Percentiles rank a stretch among this genome's conserved stretches.
phyloP scores from a whole-genome alignment of 1,140 invertebrate species.

The Scaptomyza pallida region DNA sequence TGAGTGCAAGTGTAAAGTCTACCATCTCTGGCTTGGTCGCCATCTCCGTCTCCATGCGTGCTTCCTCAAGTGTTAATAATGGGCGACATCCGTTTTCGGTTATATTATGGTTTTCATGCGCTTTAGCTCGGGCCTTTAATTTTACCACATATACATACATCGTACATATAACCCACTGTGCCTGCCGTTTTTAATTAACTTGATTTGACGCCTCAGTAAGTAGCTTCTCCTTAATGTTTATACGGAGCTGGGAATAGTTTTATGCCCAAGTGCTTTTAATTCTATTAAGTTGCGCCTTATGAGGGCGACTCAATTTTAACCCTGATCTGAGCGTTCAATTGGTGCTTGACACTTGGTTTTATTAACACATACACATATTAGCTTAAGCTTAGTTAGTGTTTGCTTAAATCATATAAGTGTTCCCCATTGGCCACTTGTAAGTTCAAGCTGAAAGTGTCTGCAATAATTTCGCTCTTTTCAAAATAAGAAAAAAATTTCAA shows the following conservation, averaged over 20 bases:
- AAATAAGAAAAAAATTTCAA: background rate
- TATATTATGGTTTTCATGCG: conserved; percentile 20
- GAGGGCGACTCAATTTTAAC: conserved; percentile 24
- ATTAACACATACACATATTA: background rate
- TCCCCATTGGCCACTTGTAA: background rate
- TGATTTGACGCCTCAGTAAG: conserved; percentile 82
- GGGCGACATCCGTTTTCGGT: conserved; percentile 78
- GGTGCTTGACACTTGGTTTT: conserved; percentile 21
- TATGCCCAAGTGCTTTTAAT: conserved; percentile 44
- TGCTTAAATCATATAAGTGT: background rate
- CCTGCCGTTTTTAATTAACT: conserved; percentile 78
- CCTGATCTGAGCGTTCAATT: conserved; percentile 18
- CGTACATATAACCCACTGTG: background rate
- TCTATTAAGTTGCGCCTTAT: conserved; percentile 42
- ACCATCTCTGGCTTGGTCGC: conserved; percentile 2
- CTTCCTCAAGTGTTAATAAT: conserved; percentile 78
- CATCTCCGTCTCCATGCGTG: conserved; percentile 48
- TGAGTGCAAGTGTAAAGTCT: conserved; percentile 65
- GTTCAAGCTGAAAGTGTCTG: background rate
- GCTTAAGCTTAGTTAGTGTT: background rate
- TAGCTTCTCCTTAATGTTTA: conserved; percentile 34
- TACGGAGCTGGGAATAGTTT: conserved; percentile 33
- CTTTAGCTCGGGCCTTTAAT: conserved; percentile 4
- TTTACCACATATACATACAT: conserved; percentile 4
- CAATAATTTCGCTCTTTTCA: background rate